Evolutionary conservation across 2,888 invertebrate species (phyloP), one percentile per base, ranked within the genome.

Genomic region (Cylloceria caligata): DNA sequence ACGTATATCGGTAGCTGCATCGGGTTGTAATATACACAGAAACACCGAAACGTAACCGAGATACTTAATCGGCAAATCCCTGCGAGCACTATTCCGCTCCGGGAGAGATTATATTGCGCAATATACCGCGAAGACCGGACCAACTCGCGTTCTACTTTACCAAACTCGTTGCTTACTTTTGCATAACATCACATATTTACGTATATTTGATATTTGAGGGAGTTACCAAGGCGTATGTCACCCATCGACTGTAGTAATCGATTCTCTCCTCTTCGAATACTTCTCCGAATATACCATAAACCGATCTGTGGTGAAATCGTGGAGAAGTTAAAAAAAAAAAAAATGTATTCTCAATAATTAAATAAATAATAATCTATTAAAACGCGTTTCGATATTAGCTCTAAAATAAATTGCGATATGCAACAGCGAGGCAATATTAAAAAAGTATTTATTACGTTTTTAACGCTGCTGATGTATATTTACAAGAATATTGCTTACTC

Each of bases 61-160:
- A 67, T 57, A 75, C 60, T 65, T 60, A 30, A 62, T 74, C 69
- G 30, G 11, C 67, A 64, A 47, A 60, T 34, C 64, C 21, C 34
- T 21, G n/a, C n/a, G n/a, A n/a, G n/a, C n/a, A n/a, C 13, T 57
- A 7, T 47, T n/a, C 39, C 9, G 21, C 34, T 27, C 11, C 49
- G 3, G 39, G 76, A 81, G 76, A 81, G 67, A 60, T 71, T 72
- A 75, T 52, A 39, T n/a, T 45, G 42, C 65, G 62, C 49, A 49
- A 76, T 52, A 62, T 13, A 65, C n/a, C 24, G 30, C 4, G 62
- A 68, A 64, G 24, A 30, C 55, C 71, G 67, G 72, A 73, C n/a
- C 62, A 67, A 62, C 39, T 68, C 64, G 68, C 62, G 72, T 76
- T 76, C 81, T 49, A 81, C 72, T 77, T 77, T 62, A 52, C 71